Conservation (phyloP, 2,888 invertebrate genomes). For the Cryptops parisi region DNA sequence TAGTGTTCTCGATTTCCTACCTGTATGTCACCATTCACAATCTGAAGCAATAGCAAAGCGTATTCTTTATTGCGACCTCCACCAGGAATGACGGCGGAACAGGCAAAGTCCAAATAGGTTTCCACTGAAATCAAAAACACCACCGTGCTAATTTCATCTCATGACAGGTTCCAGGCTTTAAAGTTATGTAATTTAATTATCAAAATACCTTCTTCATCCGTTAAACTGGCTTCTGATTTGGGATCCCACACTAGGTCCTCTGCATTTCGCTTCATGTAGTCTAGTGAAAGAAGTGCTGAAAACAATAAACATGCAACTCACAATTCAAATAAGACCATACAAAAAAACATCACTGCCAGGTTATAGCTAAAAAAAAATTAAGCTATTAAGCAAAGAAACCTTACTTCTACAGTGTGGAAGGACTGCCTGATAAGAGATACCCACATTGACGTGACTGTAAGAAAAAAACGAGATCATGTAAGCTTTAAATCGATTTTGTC, state of each 20-base stretch:
- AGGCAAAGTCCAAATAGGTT: constrained; percentile 87
- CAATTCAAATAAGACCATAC: constrained; percentile 17
- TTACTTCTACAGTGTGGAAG: constrained; percentile 43
- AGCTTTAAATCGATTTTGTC: too few species aligned
- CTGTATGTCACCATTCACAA: constrained; percentile 74
- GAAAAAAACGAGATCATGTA: not conserved
- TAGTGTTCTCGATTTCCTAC: constrained; percentile 36
- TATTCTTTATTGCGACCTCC: constrained; percentile 88
- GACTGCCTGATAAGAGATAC: constrained; percentile 68
- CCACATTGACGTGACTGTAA: constrained; percentile 60
- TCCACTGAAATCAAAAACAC: too few species aligned
- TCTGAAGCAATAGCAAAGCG: constrained; percentile 74
- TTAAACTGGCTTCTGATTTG: constrained; percentile 51
- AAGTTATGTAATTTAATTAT: not conserved
- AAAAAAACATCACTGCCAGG: not conserved
- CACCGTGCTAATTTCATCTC: too few species aligned
- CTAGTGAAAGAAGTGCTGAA: too few species aligned
- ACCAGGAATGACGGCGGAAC: constrained; percentile 85
- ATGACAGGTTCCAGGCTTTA: too few species aligned
- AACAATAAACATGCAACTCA: constrained; percentile 25
- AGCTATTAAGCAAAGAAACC: too few species aligned
- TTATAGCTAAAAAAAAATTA: too few species aligned
- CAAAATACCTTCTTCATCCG: constrained; percentile 54
- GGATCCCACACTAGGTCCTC: constrained; percentile 65
- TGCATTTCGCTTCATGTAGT: constrained; percentile 18